A percentile compares a stretch with the other conserved stretches of the same genome.
These are phyloP conservation scores for Cyclura pinguis DNA, from an alignment of 2,797 vertebrate species.

Conservation along the genomic window DNA sequence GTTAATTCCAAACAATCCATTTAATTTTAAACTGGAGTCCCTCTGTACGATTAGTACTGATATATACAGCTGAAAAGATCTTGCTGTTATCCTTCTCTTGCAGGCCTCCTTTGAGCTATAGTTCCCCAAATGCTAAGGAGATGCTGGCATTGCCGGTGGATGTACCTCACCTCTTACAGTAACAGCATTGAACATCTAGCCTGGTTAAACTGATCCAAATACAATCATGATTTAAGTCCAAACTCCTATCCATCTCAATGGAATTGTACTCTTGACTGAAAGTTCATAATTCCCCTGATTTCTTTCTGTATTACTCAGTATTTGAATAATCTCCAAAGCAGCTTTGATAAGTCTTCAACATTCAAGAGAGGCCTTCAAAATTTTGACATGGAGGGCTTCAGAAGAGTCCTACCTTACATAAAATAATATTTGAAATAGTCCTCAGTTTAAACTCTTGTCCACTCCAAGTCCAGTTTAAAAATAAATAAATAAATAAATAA, in stretches of 20 bases:
- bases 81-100: too few relatives aligned
- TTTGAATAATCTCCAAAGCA: not conserved
- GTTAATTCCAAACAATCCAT: too few relatives aligned
- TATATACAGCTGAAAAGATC: too few relatives aligned
- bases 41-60: too few relatives aligned
- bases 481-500: not conserved
- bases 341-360: not conserved
- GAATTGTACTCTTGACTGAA: not conserved
- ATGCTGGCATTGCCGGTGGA: too few relatives aligned
- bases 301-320: not conserved
- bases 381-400: not conserved
- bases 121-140: too few relatives aligned
- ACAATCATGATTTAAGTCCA: not conserved
- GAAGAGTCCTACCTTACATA: not conserved
- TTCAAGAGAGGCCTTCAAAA: not conserved
- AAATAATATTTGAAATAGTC: not conserved
- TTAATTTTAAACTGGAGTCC: too few relatives aligned
- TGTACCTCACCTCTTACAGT: too few relatives aligned
- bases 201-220: not conserved
- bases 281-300: not conserved
- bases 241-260: not conserved
- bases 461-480: not conserved
- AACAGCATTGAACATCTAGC: not conserved
- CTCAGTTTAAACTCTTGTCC: not conserved
- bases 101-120: too few relatives aligned